Evolutionary conservation across 2,888 invertebrate genomes (phyloP), one percentile per base, ranked within the genome.

Genomic region (Euplexia lucipara): DNA sequence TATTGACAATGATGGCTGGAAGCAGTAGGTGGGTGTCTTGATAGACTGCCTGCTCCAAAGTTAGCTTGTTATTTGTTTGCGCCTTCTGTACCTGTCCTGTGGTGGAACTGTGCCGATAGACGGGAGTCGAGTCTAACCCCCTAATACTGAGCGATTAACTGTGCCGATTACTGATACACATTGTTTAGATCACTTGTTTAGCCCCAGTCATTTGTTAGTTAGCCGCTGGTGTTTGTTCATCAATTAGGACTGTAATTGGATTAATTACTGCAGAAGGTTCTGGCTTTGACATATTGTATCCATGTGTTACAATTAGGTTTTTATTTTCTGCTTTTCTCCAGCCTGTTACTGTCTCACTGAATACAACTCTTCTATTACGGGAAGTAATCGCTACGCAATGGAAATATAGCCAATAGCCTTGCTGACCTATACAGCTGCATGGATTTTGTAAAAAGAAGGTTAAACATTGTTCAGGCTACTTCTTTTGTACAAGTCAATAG

Each of bases 151-250:
- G 42, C 59, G 66, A 75, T 75, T 75, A 75, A 74, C 75, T 58
- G 60, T 32, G 32, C 48, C 75, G 75, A 70, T 74, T 73, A 73
- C 41, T 53, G 75, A 65, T 57, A 60, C 75, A 53, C 73, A 74
- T 75, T 74, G 71, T 74, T 75, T 70, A 74, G 73, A 74, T 60
- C 75, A 75, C 70, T 74, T 58, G 73, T 75, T 75, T 57, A 70
- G 47, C 44, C 51, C 16, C 59, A 44, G 57, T 42, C 73, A 70
- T 74, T 70, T 59, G 64, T 75, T 70, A 60, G 65, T 44, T 69
- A 35, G 62, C 42, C 39, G n/a, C n/a, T 42, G 30, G 45, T 51
- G 34, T 69, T 69, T 35, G 56, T 51, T 51, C 70, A 58, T 69
- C 47, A 65, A 60, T 75, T 65, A 47, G 22, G 20, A 8, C 22